Percentiles rank a stretch among this genome's conserved stretches.
Evolutionary conservation across 2,113 vertebrate species (phyloP).

Genomic region (Rhynchomys soricoides): DNA sequence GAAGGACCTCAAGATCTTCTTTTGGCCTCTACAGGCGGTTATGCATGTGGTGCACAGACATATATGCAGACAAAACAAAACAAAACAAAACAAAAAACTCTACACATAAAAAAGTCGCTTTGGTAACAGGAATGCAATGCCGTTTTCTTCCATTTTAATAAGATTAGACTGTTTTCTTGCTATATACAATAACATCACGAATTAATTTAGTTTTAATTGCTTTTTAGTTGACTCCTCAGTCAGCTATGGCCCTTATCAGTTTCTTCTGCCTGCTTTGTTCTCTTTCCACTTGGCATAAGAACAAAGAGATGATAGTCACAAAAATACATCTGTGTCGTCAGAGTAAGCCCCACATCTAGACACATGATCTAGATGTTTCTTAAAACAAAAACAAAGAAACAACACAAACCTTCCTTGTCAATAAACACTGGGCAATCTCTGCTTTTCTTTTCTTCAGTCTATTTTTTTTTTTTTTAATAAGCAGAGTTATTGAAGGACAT

Average conservation of each 20-base stretch:
- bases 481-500: not conserved
- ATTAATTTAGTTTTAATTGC: constrained; percentile 34
- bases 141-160: not conserved
- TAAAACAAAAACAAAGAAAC: not conserved
- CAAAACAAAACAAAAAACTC: not conserved
- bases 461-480: not conserved
- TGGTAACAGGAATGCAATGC: not conserved
- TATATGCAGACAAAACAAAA: not conserved
- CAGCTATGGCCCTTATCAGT: constrained; percentile 47
- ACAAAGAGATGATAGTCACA: constrained; percentile 58
- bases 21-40: not conserved
- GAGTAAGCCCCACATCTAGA: not conserved
- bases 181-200: constrained; percentile 49
- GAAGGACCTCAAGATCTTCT: not conserved
- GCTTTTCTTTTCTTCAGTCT: constrained; percentile 39
- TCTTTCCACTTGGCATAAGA: constrained; percentile 65
- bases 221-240: not conserved
- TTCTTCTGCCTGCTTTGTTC: constrained; percentile 67
- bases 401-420: not conserved
- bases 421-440: not conserved
- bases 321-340: constrained; percentile 26
- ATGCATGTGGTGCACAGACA: not conserved
- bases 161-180: constrained; percentile 47
- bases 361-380: constrained; percentile 5
- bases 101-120: not conserved